Percentiles rank a stretch among this genome's conserved stretches.
Conservation (phyloP, 2,797 vertebrate genomes). For the Spizella passerina region DNA sequence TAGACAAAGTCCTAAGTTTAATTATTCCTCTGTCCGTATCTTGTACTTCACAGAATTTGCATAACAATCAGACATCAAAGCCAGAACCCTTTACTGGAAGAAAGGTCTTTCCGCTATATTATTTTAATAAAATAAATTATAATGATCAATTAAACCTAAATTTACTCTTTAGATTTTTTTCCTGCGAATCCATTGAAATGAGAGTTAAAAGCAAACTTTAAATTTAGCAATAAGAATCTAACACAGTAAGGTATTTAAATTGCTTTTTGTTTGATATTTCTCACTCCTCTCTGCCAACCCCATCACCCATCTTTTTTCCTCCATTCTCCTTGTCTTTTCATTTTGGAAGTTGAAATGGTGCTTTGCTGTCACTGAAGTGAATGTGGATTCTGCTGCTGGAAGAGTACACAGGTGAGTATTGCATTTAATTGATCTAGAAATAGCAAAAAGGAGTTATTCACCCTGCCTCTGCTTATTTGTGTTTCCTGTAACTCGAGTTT, state of each 20-base stretch:
- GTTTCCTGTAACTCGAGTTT: conserved; percentile 1
- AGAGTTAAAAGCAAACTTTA: conserved; percentile 3
- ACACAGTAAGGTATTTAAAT: not conserved
- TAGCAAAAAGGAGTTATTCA: conserved; percentile 18
- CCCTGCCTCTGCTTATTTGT: conserved; percentile 15
- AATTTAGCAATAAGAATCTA: not conserved
- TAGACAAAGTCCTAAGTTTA: not conserved
- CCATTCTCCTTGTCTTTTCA: not conserved
- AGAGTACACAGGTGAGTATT: not conserved
- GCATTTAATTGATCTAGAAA: not conserved
- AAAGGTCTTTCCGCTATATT: not conserved
- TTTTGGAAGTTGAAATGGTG: not conserved
- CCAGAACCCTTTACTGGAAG: not conserved
- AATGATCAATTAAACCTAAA: conserved; percentile 48
- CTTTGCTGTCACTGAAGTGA: not conserved
- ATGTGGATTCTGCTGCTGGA: not conserved
- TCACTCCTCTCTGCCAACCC: not conserved
- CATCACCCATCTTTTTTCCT: not conserved
- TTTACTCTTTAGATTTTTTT: not conserved
- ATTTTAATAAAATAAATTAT: conserved; percentile 36
- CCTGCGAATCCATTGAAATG: not conserved
- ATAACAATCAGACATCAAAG: conserved; percentile 57
- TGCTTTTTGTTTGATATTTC: conserved; percentile 10
- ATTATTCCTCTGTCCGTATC: conserved; percentile 28
- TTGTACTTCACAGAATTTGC: not conserved